These are phyloP conservation scores for Eupsittula cactorum DNA, from an alignment of 2,113 vertebrate species.

Conservation along the genomic window DNA sequence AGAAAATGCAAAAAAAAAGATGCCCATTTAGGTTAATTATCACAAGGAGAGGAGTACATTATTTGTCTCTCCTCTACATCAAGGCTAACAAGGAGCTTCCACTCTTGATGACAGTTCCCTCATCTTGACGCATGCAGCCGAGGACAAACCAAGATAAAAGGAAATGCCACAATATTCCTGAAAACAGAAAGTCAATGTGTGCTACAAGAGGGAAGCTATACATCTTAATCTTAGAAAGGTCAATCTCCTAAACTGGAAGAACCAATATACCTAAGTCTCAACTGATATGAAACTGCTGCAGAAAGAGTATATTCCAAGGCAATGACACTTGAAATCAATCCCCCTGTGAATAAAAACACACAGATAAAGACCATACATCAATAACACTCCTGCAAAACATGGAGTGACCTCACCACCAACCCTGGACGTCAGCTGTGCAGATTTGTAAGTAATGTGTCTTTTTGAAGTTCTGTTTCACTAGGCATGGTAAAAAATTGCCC, in stretches of 20 bases:
- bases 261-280: not conserved
- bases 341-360: not conserved
- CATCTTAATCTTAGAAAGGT: not conserved
- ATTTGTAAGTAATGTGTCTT: not conserved
- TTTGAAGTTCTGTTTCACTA: not conserved
- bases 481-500: not conserved
- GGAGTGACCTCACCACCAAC: not conserved
- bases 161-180: not conserved
- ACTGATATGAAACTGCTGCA: not conserved
- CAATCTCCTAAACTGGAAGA: not conserved
- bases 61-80: not conserved
- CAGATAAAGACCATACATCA: not conserved
- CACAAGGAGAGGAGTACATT: not conserved
- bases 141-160: not conserved
- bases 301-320: not conserved
- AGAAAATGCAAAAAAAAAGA: not conserved
- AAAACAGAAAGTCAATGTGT: not conserved
- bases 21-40: not conserved
- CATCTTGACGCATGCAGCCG: not conserved
- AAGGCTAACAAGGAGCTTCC: not conserved
- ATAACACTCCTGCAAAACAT: not conserved
- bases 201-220: not conserved
- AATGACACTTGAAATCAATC: not conserved
- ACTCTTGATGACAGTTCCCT: not conserved
- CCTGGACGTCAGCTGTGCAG: not conserved